Percentiles rank a stretch among this genome's conserved stretches.
Evolutionary conservation across 2,797 vertebrate species (phyloP).

Genomic region (Rhinella marina): DNA sequence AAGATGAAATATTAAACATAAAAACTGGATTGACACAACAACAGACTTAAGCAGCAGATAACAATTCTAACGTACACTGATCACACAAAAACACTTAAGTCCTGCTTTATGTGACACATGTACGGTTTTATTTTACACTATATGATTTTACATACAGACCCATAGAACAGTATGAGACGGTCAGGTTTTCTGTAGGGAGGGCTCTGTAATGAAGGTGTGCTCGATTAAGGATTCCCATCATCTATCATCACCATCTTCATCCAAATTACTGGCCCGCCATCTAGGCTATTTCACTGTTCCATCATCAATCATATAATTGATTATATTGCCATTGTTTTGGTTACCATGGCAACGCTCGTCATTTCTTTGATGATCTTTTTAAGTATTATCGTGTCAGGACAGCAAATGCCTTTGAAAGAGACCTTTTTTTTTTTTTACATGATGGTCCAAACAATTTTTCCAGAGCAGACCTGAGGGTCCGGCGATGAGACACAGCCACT

Average conservation of each 20-base stretch:
- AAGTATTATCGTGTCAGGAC: conserved; percentile 3
- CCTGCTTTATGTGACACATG: neutral
- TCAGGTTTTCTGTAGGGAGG: neutral
- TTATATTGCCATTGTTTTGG: conserved; percentile 31
- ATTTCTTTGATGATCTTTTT: conserved; percentile 29
- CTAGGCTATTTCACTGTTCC: conserved; percentile 24
- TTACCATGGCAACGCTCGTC: conserved; percentile 13
- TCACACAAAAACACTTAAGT: neutral
- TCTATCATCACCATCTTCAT: conserved; percentile 61
- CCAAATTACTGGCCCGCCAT: conserved; percentile 10
- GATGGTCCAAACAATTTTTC: neutral
- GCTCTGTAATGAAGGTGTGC: neutral
- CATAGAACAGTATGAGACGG: neutral
- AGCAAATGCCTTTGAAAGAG: neutral
- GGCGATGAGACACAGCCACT: too few relatives aligned
- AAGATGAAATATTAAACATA: too few relatives aligned
- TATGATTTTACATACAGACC: neutral
- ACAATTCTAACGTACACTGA: neutral
- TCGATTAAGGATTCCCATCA: conserved; percentile 27
- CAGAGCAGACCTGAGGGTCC: neutral
- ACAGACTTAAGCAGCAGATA: too few relatives aligned
- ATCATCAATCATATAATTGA: conserved; percentile 44
- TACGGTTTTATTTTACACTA: neutral
- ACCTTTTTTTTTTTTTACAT: neutral
- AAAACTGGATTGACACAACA: too few relatives aligned